Base-by-base conservation (phyloP, 2,797 vertebrate species). In the Gymnothorax reevesii region DNA sequence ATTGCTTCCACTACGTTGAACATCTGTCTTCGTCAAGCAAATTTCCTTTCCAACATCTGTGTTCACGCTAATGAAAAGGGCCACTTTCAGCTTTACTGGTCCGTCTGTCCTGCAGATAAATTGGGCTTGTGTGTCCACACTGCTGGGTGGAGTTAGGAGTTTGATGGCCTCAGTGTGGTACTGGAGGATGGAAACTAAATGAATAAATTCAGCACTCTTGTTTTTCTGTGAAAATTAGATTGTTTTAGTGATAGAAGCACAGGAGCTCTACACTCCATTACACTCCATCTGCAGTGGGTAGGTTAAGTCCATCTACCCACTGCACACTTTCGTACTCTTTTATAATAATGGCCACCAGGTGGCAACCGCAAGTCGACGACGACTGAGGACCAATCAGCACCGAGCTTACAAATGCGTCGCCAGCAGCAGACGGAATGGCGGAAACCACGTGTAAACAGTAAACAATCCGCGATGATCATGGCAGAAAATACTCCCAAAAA, bases 1-100 rank as follows among this genome's bases (percentile, higher is more conserved):
- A 90, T 90, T 86, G 86, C 86, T 57, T 87, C 88, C 52, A 91
- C 89, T 89, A 85, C 90, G 87, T 89, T 88, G 88, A 89, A 89
- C 90, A 90, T 64, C 86, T 84, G 83, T 84, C 73, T 57, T n/a
- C 27, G 12, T 66, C 60, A 57, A 87, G 52, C 49, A 55, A 17
- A 17, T 33, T 83, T 75, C 52, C 22, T 7, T 52, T 83, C 83
- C 84, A 79, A 82, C 77, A 82, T 64, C 85, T 82, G 85, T 49
- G 82, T 82, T 57, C 22, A 57, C 7, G 13, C 77, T 87, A 85
- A 83, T 71, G 77, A 87, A 87, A 85, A 42, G 33, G 77, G n/a
- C 33, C 84, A 59, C 9, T 57, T 80, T 57, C 15, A 7, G 77
- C 79, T 33, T 60, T 85, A 55, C 49, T 27, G 69, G 49, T 83